These are phyloP conservation scores for Dicrurus megarhynchus DNA, from an alignment of 2,113 vertebrate genomes.

Conservation along the genomic window DNA sequence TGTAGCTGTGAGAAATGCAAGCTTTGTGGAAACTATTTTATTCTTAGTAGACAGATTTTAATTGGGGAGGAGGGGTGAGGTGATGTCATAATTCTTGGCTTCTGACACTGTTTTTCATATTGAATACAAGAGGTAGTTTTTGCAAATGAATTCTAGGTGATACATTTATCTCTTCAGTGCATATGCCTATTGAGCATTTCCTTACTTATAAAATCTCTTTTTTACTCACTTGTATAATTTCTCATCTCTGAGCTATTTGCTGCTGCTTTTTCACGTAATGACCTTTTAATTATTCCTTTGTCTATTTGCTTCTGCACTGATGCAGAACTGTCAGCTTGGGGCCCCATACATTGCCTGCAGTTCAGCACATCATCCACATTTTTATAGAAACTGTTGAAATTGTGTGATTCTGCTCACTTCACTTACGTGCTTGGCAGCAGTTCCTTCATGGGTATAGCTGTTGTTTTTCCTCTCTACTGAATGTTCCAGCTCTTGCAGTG, in stretches of 20 bases:
- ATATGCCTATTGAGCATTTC: not conserved
- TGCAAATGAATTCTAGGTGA: not conserved
- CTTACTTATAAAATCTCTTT: not conserved
- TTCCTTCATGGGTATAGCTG: constrained; percentile 13
- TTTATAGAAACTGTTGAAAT: not conserved
- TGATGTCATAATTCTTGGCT: not conserved
- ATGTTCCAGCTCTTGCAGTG: constrained; percentile 58
- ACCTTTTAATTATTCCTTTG: not conserved
- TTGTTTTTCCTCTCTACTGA: constrained; percentile 55
- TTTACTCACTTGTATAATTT: not conserved
- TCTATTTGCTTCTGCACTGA: not conserved
- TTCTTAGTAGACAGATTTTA: not conserved
- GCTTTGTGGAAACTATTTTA: not conserved
- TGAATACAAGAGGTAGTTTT: not conserved
- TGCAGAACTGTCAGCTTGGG: not conserved
- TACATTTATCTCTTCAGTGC: not conserved
- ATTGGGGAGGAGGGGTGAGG: too few relatives aligned
- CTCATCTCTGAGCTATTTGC: not conserved
- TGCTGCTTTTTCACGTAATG: not conserved
- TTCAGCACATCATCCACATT: not conserved
- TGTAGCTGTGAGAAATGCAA: not conserved
- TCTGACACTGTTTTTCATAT: not conserved
- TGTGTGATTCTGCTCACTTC: not conserved
- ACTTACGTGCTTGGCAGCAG: constrained; percentile 34
- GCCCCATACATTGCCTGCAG: not conserved